Base-by-base conservation (phyloP, 2,113 vertebrate genomes). In the Rynchops niger region DNA sequence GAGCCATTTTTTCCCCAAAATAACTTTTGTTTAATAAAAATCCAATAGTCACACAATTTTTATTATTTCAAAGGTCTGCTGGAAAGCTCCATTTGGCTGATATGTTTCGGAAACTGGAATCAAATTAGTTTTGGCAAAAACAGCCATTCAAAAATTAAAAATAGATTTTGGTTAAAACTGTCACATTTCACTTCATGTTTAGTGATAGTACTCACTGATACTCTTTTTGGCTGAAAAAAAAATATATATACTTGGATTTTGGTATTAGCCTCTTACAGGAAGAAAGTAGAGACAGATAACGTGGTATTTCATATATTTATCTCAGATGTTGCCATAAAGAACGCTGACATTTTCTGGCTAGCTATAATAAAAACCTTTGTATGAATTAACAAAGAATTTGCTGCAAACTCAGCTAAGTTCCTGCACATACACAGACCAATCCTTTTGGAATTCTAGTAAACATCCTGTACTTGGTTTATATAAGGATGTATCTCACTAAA, bases 351-450 rank as follows among this genome's bases (percentile, higher is more conserved):
- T 77, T 80, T 86, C 59, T 79, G 13, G 36, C 7, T 17, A 73
- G 5, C 4, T 32, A 10, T 2, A 70, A 16, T 9, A 2, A n/a
- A 72, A 25, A 23, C 1, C 11, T 12, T 10, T 45, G 6, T 9
- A 32, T 22, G 63, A 71, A 38, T 32, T 77, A 45, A 58, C 21
- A 72, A 52, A 59, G 47, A 61, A 36, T 49, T 88, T 86, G 15
- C 6, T 63, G 22, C 42, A 74, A 73, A n/a, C 21, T 71, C 56
- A 25, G 5, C 22, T 45, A 30, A 19, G 7, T 71, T 89, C 13
- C 56, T 59, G 47, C 4, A 22, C 2, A 12, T 25, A 30, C 13
- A 45, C 5, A 38, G 5, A 7, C 0, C 1, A 1, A 50, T 17
- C 3, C 21, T 67, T 82, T 63, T 30, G 14, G 11, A 63, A 49